These are phyloP conservation scores for Ostrea edulis DNA, from an alignment of 1,140 invertebrate genomes.

Conservation along the genomic window DNA sequence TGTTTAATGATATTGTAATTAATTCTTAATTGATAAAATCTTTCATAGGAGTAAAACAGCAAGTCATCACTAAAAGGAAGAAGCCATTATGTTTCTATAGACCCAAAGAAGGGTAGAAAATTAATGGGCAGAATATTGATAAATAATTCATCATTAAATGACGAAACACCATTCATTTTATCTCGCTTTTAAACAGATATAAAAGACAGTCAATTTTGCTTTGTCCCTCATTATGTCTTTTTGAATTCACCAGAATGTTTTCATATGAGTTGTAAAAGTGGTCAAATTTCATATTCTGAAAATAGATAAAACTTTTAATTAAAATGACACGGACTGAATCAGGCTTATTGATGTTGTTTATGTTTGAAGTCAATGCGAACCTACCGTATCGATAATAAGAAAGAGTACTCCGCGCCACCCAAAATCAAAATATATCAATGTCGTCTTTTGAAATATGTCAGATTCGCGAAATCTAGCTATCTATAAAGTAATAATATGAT, in stretches of 20 bases:
- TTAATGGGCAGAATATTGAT: constrained; percentile 36
- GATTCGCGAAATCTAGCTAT: too few species aligned
- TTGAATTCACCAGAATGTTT: constrained; percentile 7
- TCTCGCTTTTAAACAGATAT: background rate
- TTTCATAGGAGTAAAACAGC: background rate
- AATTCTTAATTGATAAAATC: background rate
- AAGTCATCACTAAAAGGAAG: constrained; percentile 21
- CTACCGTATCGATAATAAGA: background rate
- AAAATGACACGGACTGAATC: constrained; percentile 9
- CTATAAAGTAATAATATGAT: too few species aligned
- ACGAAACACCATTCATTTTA: background rate
- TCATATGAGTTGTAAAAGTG: background rate
- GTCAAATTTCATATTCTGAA: constrained; percentile 20
- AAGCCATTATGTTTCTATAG: background rate
- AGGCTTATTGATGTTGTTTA: constrained; percentile 7
- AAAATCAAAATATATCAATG: background rate
- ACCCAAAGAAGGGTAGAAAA: background rate
- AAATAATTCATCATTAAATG: background rate
- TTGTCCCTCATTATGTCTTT: background rate
- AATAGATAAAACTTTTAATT: constrained; percentile 25
- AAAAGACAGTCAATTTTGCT: background rate
- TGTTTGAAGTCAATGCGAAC: background rate
- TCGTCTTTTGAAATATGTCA: background rate
- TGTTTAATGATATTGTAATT: background rate
- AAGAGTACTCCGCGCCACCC: background rate